Evolutionary conservation across 2,888 invertebrate genomes (phyloP).

Genomic region (Drosophila prolongata): DNA sequence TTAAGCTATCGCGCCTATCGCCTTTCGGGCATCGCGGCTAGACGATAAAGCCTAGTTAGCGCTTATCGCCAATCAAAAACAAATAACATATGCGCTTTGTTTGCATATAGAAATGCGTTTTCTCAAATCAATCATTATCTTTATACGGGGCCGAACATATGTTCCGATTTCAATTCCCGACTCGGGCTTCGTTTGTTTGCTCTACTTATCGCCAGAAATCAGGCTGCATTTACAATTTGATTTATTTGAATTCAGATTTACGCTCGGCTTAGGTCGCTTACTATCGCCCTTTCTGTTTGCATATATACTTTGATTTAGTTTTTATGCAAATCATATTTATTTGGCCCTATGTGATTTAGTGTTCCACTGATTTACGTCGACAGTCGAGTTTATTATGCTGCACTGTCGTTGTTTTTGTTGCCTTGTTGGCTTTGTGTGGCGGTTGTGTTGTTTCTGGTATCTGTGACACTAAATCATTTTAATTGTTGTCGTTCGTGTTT

Average conservation of each 20-base stretch:
- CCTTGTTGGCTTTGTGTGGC: conserved; percentile 24
- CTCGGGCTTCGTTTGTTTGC: conserved; percentile 26
- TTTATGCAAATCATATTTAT: conserved; percentile 81
- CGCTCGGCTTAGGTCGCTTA: conserved; percentile 14
- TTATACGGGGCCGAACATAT: conserved; percentile 64
- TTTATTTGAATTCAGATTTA: conserved; percentile 50
- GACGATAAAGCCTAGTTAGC: conserved; percentile 60
- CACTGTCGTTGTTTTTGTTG: conserved; percentile 22
- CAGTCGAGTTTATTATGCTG: conserved; percentile 67
- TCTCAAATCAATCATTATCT: conserved; percentile 74
- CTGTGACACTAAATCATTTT: conserved; percentile 74
- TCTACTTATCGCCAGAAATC: conserved; percentile 44
- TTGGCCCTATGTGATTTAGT: conserved; percentile 74
- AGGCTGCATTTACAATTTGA: conserved; percentile 55
- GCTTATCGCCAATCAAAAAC: conserved; percentile 71
- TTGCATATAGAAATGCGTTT: conserved; percentile 41
- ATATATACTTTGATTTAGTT: conserved; percentile 57
- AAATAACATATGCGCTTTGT: conserved; percentile 60
- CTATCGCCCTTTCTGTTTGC: not conserved
- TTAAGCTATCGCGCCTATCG: conserved; percentile 64
- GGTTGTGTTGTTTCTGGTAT: conserved; percentile 28
- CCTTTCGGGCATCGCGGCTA: conserved; percentile 55
- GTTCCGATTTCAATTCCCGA: conserved; percentile 47
- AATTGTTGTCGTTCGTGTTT: conserved; percentile 77
- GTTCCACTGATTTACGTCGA: conserved; percentile 73